Evolutionary conservation across 1,140 invertebrate species (phyloP).

Genomic region (Drosophila simulans): DNA sequence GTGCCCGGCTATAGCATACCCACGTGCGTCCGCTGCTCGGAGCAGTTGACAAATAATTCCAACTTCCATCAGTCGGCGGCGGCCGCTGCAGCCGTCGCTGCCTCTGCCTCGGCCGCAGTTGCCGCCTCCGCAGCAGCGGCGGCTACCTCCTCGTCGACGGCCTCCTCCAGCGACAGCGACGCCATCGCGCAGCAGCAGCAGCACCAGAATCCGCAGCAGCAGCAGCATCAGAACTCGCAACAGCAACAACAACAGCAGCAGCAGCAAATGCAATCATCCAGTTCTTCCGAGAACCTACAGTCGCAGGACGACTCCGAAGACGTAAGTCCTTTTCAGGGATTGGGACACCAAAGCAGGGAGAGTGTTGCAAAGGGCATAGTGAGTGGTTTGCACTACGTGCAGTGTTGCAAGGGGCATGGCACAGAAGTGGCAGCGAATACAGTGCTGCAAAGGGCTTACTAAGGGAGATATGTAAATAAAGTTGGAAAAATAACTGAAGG

Average conservation of each 20-base stretch:
- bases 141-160: slow-evolving; percentile 52
- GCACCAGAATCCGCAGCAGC: slow-evolving; percentile 69
- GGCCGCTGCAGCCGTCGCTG: slow-evolving; percentile 50
- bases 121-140: slow-evolving; percentile 45
- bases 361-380: not conserved
- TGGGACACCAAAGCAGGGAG: not conserved
- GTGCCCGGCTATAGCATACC: slow-evolving; percentile 84
- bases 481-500: too few species aligned
- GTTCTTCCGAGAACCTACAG: slow-evolving; percentile 83
- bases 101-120: slow-evolving; percentile 55
- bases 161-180: slow-evolving; percentile 54
- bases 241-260: slow-evolving; percentile 61
- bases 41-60: slow-evolving; percentile 81
- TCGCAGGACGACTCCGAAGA: slow-evolving; percentile 83
- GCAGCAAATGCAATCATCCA: slow-evolving; percentile 81
- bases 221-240: slow-evolving; percentile 41
- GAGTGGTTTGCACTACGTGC: not conserved
- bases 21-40: slow-evolving; percentile 84
- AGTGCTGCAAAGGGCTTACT: not conserved
- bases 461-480: not conserved
- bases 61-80: slow-evolving; percentile 79
- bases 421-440: not conserved
- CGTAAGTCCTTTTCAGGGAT: slow-evolving; percentile 52
- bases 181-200: slow-evolving; percentile 64
- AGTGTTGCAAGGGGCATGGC: not conserved